These are phyloP conservation scores for Drosophila ezoana DNA, from an alignment of 2,888 invertebrate genomes.

Conservation along the genomic window DNA sequence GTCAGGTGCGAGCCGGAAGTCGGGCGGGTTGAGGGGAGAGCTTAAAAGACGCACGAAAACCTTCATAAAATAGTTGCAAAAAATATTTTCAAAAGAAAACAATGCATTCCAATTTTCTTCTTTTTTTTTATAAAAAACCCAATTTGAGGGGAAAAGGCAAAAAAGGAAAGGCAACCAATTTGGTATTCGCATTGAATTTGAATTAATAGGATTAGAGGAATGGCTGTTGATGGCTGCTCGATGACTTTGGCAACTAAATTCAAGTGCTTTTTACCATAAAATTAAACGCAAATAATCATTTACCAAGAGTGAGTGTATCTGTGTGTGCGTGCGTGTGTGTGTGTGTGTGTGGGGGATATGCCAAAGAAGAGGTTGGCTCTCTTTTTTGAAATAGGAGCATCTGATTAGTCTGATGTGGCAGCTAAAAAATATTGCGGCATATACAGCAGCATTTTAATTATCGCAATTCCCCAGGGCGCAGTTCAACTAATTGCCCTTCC, in stretches of 20 bases:
- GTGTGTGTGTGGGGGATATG: constrained; percentile 19
- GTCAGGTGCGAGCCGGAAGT: constrained; percentile 42
- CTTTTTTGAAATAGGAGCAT: constrained; percentile 74
- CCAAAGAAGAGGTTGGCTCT: constrained; percentile 36
- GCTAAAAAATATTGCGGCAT: constrained; percentile 78
- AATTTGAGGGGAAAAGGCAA: constrained; percentile 28
- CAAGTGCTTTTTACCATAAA: constrained; percentile 78
- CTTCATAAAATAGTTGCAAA: constrained; percentile 60
- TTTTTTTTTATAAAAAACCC: constrained; percentile 60
- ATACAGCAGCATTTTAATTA: constrained; percentile 78
- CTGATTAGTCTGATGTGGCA: constrained; percentile 70
- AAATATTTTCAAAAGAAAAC: constrained; percentile 72
- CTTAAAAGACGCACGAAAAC: constrained; percentile 43
- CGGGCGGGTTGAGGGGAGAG: constrained; percentile 8
- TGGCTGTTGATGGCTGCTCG: constrained; percentile 51
- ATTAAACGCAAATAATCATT: constrained; percentile 79
- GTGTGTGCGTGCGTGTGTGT: neutral
- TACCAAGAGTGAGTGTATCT: constrained; percentile 24
- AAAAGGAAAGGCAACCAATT: constrained; percentile 35
- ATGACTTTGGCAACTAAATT: constrained; percentile 74
- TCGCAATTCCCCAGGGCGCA: constrained; percentile 72
- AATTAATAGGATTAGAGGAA: constrained; percentile 74
- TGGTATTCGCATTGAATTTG: constrained; percentile 69
- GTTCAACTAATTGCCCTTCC: constrained; percentile 75
- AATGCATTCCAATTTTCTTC: constrained; percentile 70